Evolutionary conservation across 1,140 invertebrate genomes (phyloP), one percentile per base, ranked within the genome.

Genomic region (Sycophaga agraensis): DNA sequence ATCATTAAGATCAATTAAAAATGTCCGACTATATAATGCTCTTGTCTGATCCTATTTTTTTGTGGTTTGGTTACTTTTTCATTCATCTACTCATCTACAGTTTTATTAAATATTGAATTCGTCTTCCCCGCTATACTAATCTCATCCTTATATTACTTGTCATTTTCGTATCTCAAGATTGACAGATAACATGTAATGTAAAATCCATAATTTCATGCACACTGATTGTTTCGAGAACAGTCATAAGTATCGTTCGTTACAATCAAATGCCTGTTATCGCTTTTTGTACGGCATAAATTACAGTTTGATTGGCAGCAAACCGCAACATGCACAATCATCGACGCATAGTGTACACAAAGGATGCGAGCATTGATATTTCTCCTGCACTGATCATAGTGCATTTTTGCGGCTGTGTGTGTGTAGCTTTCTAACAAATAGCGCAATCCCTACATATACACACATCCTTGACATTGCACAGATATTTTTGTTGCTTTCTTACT

Each of bases 1-100:
- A 69, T 68, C 59, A 65, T 63, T 59, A 63, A 68, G 49, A 66
- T 59, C 60, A 56, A 63, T 60, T 49, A 56, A 63, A 49, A 65
- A 17, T 53, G 31, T 58, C 46, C 40, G 50, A 55, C 49, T 53
- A 51, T 53, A 51, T 31, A 16, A 58, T 28, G 51, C 28, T 49
- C 28, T 53, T 59, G 14, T 50, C 37, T n/a, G n/a, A n/a, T n/a
- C n/a, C n/a, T n/a, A n/a, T n/a, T n/a, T n/a, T n/a, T n/a, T n/a
- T n/a, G n/a, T n/a, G n/a, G n/a, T n/a, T n/a, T n/a, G n/a, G n/a
- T n/a, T n/a, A n/a, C n/a, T 63, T 49, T 43, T 56, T 40, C 22
- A 28, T 60, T 43, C 5, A 31, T 31, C 11, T 31, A 31, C 28
- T 11, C 11, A 46, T 42, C 48, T 58, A 58, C 54, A 61, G 35